Percentiles rank a stretch among this genome's conserved stretches.
These are phyloP conservation scores for Haliaeetus leucogaster DNA, from an alignment of 2,113 vertebrate genomes.

Conservation along the genomic window DNA sequence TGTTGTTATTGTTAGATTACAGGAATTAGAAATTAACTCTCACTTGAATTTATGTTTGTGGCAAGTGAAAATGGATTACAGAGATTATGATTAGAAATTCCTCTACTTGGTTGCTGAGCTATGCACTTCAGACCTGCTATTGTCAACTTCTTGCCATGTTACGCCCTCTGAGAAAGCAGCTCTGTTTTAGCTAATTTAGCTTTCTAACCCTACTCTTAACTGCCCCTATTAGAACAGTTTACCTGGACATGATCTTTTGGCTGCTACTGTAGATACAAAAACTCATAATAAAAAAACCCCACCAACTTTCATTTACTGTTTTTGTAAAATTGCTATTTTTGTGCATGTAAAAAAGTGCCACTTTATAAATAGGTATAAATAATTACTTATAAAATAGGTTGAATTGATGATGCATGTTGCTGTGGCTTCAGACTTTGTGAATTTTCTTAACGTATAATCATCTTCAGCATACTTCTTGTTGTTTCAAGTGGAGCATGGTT, in stretches of 20 bases:
- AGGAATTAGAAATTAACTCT: not conserved
- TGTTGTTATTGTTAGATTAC: not conserved
- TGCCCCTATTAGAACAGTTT: not conserved
- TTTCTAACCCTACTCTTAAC: not conserved
- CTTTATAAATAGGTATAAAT: not conserved
- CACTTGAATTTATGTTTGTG: not conserved
- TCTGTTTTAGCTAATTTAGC: not conserved
- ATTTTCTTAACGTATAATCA: not conserved
- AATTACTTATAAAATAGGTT: not conserved
- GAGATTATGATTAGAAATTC: not conserved
- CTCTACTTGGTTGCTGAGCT: not conserved
- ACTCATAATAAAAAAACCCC: accelerated
- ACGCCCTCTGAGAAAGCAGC: not conserved
- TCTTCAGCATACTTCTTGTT: not conserved
- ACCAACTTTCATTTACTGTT: not conserved
- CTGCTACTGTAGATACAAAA: not conserved
- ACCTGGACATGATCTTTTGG: not conserved
- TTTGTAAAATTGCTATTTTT: not conserved
- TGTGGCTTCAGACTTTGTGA: not conserved
- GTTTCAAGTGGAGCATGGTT: not conserved
- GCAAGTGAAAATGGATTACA: not conserved
- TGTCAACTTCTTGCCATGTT: not conserved
- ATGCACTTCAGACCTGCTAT: not conserved
- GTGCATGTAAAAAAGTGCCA: not conserved
- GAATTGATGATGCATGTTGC: not conserved